phyloP scores from a whole-genome alignment of 2,797 vertebrate genomes.

The Microctenopoma steveboyesi region DNA sequence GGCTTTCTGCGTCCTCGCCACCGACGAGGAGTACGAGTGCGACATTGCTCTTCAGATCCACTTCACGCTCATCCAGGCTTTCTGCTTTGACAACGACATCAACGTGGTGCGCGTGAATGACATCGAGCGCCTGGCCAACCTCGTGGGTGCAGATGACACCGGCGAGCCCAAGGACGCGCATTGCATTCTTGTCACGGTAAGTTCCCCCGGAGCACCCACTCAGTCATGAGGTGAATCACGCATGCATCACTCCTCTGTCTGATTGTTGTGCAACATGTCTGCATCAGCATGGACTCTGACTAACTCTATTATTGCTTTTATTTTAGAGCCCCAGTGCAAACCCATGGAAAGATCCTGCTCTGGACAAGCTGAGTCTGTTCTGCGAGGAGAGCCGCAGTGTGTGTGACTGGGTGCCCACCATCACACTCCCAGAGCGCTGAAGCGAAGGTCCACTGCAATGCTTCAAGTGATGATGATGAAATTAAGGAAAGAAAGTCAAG shows the following conservation, averaged over 20 bases:
- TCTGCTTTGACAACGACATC: slow-evolving; percentile 98
- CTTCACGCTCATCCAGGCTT: slow-evolving; percentile 97
- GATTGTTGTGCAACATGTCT: slow-evolving; percentile 13
- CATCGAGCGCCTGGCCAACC: slow-evolving; percentile 87
- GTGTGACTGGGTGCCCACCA: slow-evolving; percentile 94
- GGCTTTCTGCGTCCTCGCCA: slow-evolving; percentile 93
- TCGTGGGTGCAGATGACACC: slow-evolving; percentile 87
- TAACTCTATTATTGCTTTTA: slow-evolving; percentile 6
- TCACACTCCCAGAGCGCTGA: slow-evolving; percentile 93
- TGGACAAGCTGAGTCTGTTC: slow-evolving; percentile 91
- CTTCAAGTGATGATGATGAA: slow-evolving; percentile 64
- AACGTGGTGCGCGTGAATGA: slow-evolving; percentile 95
- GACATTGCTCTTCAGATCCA: slow-evolving; percentile 98
- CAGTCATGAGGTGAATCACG: slow-evolving; percentile 50
- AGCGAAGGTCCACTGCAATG: slow-evolving; percentile 16
- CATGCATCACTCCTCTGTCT: slow-evolving; percentile 50
- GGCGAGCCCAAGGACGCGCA: slow-evolving; percentile 93
- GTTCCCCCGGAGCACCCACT: slow-evolving; percentile 62
- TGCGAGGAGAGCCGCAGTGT: slow-evolving; percentile 93
- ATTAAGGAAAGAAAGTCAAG: slow-evolving; percentile 71
- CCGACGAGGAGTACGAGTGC: slow-evolving; percentile 93
- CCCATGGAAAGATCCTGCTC: slow-evolving; percentile 91
- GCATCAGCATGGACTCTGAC: not conserved
- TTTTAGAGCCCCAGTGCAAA: slow-evolving; percentile 91
- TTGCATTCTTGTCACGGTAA: slow-evolving; percentile 96